Evolutionary conservation across 1,140 invertebrate species (phyloP).

Genomic region (Oryctes rhinoceros): DNA sequence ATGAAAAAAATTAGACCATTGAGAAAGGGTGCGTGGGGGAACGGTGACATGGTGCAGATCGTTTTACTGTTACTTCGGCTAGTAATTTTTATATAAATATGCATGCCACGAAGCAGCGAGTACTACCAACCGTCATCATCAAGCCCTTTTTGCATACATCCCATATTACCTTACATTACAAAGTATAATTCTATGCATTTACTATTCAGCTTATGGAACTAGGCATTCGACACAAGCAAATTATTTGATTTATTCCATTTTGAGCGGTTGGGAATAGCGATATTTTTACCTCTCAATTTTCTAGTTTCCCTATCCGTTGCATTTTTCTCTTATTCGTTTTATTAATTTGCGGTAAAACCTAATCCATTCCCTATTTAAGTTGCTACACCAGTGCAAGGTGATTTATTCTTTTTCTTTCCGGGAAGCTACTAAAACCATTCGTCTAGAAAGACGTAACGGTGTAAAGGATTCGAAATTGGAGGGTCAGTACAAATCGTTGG

Average conservation of each 20-base stretch:
- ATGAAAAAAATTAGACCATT: conserved; percentile 1
- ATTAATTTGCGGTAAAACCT: background rate
- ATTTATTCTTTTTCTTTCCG: background rate
- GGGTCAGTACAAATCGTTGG: conserved; percentile 29
- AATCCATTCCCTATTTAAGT: no score
- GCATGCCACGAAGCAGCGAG: conserved; percentile 45
- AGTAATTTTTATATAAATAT: conserved; percentile 52
- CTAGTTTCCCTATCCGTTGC: background rate
- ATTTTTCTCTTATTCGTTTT: background rate
- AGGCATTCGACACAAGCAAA: conserved; percentile 44
- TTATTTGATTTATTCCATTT: conserved; percentile 45
- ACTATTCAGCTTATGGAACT: conserved; percentile 46
- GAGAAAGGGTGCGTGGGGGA: background rate
- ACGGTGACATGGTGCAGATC: background rate
- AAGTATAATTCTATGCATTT: conserved; percentile 51
- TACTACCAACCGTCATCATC: conserved; percentile 44
- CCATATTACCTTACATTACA: conserved; percentile 50
- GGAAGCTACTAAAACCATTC: conserved; percentile 29
- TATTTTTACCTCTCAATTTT: background rate
- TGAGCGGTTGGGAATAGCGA: conserved; percentile 3
- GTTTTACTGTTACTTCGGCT: conserved; percentile 39
- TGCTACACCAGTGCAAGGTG: no score
- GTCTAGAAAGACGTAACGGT: conserved; percentile 16
- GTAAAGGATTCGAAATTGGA: conserved; percentile 26
- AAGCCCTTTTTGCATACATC: conserved; percentile 43